A percentile compares a stretch with the other conserved stretches of the same genome.
These are phyloP conservation scores for Ennomos quercinarius DNA, from an alignment of 2,888 invertebrate species.

Conservation along the genomic window DNA sequence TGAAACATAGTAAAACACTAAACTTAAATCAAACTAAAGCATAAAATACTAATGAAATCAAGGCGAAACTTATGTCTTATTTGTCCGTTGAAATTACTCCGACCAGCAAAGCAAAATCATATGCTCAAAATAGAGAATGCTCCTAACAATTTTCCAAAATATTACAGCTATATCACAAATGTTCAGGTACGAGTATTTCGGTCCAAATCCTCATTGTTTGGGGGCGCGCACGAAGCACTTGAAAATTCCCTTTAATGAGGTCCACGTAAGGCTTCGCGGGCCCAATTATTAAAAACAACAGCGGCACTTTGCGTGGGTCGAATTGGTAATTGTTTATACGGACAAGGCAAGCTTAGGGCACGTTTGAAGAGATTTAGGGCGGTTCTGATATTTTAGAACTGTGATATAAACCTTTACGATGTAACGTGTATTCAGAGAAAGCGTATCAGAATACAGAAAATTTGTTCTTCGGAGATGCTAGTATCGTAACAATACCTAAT, in stretches of 20 bases:
- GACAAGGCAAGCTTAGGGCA: conserved; percentile 13
- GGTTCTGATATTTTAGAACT: neutral
- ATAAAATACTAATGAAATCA: too few relatives aligned
- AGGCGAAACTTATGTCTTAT: neutral
- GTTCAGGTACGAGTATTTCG: neutral
- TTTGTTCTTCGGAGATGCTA: too few relatives aligned
- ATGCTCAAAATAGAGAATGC: too few relatives aligned
- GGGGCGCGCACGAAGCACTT: conserved; percentile 51
- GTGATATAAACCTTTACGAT: too few relatives aligned
- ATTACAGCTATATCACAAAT: too few relatives aligned
- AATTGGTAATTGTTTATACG: conserved; percentile 39
- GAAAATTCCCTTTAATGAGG: conserved; percentile 63
- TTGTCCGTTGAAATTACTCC: conserved; percentile 15
- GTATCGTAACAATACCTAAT: too few relatives aligned
- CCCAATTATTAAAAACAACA: conserved; percentile 68
- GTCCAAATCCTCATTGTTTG: conserved; percentile 39
- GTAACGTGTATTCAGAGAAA: too few relatives aligned
- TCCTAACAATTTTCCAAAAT: too few relatives aligned
- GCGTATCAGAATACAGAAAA: too few relatives aligned
- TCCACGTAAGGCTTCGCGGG: conserved; percentile 51
- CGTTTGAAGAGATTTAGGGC: conserved; percentile 6
- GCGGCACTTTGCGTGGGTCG: conserved; percentile 30
- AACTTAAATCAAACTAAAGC: too few relatives aligned
- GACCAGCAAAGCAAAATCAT: too few relatives aligned
- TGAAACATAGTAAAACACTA: too few relatives aligned